Conservation (phyloP, 2,113 vertebrate genomes). For the Chroicocephalus ridibundus region DNA sequence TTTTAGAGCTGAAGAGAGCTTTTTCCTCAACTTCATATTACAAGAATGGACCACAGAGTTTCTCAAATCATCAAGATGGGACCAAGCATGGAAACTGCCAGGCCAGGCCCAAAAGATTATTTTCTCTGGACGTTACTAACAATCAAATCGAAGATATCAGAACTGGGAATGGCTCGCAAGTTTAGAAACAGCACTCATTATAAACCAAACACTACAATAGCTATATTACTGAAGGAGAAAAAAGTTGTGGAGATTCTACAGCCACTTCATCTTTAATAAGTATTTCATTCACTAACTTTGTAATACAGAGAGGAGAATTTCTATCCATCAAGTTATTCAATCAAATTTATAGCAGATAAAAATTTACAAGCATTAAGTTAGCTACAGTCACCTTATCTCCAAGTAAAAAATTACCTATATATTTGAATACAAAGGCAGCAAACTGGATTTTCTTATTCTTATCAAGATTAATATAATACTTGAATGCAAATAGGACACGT, state of each 20-base stretch:
- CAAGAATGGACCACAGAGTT: background rate
- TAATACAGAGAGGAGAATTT: background rate
- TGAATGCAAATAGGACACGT: conserved; percentile 19
- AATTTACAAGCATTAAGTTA: conserved; percentile 28
- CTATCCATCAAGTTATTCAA: conserved; percentile 21
- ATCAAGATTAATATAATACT: conserved; percentile 27
- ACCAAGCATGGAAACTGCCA: background rate
- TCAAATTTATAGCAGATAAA: conserved; percentile 39
- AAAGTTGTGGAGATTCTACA: background rate
- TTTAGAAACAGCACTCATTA: background rate
- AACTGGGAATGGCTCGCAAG: background rate
- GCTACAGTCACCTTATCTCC: conserved; percentile 8
- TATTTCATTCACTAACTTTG: background rate
- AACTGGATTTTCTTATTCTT: conserved; percentile 13
- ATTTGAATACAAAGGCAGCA: conserved; percentile 48
- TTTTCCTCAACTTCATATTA: background rate
- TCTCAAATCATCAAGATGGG: background rate
- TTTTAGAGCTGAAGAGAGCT: background rate
- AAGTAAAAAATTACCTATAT: conserved; percentile 15
- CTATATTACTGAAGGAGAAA: background rate
- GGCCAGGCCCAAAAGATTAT: background rate
- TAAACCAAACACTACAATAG: background rate
- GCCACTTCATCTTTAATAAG: background rate
- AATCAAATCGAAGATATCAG: background rate
- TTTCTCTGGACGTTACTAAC: background rate